phyloP scores from a whole-genome alignment of 1,140 invertebrate species.

The Aradophagus sp. region DNA sequence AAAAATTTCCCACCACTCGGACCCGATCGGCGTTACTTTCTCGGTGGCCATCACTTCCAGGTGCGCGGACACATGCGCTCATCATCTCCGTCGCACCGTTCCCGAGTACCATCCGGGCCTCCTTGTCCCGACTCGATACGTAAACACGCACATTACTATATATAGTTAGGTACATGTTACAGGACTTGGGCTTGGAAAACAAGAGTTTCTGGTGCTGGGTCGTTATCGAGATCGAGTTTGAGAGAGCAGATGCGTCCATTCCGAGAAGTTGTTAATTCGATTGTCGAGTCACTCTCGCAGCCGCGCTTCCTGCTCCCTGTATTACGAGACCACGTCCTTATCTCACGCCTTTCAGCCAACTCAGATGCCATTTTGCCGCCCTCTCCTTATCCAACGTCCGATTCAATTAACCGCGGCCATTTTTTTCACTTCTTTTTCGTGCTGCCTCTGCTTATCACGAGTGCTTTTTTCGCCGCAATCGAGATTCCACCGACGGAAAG shows the following conservation, averaged over 20 bases:
- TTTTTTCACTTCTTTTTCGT: constrained; percentile 12
- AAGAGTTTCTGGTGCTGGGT: constrained; percentile 51
- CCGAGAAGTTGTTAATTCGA: constrained; percentile 62
- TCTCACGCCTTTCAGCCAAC: constrained; percentile 26
- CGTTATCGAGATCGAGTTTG: constrained; percentile 59
- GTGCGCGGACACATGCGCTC: constrained; percentile 21
- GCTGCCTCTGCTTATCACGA: not conserved
- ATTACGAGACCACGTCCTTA: constrained; percentile 59
- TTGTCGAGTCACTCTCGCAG: constrained; percentile 60
- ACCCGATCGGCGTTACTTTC: constrained; percentile 52
- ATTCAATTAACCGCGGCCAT: constrained; percentile 41
- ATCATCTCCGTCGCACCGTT: constrained; percentile 14
- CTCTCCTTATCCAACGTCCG: constrained; percentile 12
- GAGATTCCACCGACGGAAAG: constrained; percentile 31
- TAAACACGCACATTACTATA: constrained; percentile 47
- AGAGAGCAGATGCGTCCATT: constrained; percentile 58
- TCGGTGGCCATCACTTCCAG: constrained; percentile 56
- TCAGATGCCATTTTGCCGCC: constrained; percentile 22
- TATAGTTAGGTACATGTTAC: constrained; percentile 36
- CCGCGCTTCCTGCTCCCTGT: constrained; percentile 62
- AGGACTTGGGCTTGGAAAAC: constrained; percentile 45
- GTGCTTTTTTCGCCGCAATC: constrained; percentile 10
- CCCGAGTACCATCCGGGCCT: constrained; percentile 4
- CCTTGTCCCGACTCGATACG: constrained; percentile 15
- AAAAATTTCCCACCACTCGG: constrained; percentile 58